A percentile compares a stretch with the other conserved stretches of the same genome.
Evolutionary conservation across 2,888 invertebrate genomes (phyloP).

Genomic region (Patella depressa): DNA sequence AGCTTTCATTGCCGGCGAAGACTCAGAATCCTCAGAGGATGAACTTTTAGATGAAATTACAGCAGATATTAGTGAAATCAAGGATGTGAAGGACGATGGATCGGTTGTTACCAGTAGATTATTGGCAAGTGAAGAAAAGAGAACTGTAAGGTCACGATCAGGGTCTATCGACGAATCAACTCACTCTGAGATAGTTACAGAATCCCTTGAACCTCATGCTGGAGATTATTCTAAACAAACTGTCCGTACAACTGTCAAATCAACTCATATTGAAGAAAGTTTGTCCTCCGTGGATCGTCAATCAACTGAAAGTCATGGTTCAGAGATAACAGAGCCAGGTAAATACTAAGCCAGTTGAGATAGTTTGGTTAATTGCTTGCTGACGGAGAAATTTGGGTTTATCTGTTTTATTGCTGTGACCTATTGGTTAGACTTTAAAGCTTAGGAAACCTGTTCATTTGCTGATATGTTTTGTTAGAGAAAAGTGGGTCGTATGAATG

Average conservation of each 20-base stretch:
- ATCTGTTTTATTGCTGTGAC: too few relatives aligned
- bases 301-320: too few relatives aligned
- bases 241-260: slow-evolving; percentile 38
- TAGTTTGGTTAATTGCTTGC: too few relatives aligned
- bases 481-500: too few relatives aligned
- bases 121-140: slow-evolving; percentile 42
- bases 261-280: slow-evolving; percentile 41
- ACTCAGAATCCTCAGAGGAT: slow-evolving; percentile 40
- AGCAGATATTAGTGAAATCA: slow-evolving; percentile 41
- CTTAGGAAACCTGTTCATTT: too few relatives aligned
- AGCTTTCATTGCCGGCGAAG: slow-evolving; percentile 44
- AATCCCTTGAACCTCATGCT: too few relatives aligned
- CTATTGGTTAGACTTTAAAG: too few relatives aligned
- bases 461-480: too few relatives aligned
- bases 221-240: slow-evolving; percentile 36
- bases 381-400: too few relatives aligned
- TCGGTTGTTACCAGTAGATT: slow-evolving; percentile 43
- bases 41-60: slow-evolving; percentile 15
- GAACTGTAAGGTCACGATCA: slow-evolving; percentile 45
- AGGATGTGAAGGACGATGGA: slow-evolving; percentile 49
- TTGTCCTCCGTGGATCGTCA: not conserved
- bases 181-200: too few relatives aligned
- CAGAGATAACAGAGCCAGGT: too few relatives aligned
- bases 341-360: too few relatives aligned
- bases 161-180: slow-evolving; percentile 43